Percentiles rank a stretch among this genome's conserved stretches.
Conservation (phyloP, 2,113 vertebrate genomes). For the Gulo gulo region DNA sequence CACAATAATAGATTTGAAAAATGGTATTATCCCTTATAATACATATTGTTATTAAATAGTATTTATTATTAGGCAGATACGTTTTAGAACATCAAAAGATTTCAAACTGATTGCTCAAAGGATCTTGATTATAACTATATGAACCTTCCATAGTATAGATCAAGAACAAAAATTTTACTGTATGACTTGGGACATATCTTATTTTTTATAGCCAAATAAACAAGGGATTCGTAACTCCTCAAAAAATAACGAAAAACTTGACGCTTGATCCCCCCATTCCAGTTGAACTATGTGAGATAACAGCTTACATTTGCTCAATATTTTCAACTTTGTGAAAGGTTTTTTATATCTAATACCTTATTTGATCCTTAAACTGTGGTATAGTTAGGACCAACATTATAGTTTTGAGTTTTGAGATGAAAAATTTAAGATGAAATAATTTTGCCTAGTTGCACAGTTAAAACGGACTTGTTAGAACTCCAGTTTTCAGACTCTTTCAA, state of each 20-base stretch:
- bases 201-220: background rate
- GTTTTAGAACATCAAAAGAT: background rate
- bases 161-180: background rate
- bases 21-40: background rate
- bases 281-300: background rate
- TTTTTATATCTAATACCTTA: conserved; percentile 6
- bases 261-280: background rate
- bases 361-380: background rate
- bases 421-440: background rate
- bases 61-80: background rate
- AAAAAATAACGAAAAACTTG: background rate
- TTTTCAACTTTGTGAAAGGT: background rate
- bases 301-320: background rate
- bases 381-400: background rate
- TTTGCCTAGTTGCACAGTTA: background rate
- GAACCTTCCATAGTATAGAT: background rate
- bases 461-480: background rate
- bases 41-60: background rate
- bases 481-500: background rate
- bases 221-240: background rate
- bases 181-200: background rate
- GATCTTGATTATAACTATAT: background rate
- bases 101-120: background rate
- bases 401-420: background rate
- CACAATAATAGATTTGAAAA: background rate